Evolutionary conservation across 2,113 vertebrate genomes (phyloP).

Genomic region (Saccopteryx bilineata): DNA sequence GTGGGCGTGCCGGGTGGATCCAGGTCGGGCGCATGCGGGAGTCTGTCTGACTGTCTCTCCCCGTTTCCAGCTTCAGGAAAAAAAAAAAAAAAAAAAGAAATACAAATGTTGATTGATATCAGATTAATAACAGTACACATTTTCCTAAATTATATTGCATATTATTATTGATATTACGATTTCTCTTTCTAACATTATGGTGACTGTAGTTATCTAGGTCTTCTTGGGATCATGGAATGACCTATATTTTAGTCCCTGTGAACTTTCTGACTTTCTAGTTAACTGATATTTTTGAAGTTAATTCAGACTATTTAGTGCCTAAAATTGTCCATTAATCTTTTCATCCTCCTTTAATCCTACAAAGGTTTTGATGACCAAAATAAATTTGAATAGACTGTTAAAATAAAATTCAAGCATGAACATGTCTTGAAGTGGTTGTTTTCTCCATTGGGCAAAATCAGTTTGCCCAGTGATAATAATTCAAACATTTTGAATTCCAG

Average conservation of each 20-base stretch:
- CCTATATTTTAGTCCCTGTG: background rate
- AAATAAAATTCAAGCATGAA: conserved; percentile 22
- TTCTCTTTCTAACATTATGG: background rate
- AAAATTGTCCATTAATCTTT: background rate
- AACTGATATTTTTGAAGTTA: conserved; percentile 27
- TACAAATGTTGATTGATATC: conserved; percentile 9
- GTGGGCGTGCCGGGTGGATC: too few relatives aligned
- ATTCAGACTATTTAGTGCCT: conserved; percentile 25
- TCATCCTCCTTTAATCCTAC: conserved; percentile 34
- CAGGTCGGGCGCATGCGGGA: too few relatives aligned
- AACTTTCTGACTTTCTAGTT: conserved; percentile 31
- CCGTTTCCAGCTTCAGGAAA: too few relatives aligned
- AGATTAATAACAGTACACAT: background rate
- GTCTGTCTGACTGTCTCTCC: too few relatives aligned
- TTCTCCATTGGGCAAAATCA: background rate
- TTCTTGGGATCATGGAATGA: background rate
- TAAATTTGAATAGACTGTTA: conserved; percentile 41
- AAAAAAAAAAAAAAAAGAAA: too few relatives aligned
- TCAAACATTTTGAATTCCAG: conserved; percentile 32
- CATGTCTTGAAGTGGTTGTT: conserved; percentile 13
- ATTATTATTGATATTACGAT: background rate
- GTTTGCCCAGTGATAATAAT: conserved; percentile 16
- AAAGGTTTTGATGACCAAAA: conserved; percentile 20
- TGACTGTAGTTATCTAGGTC: background rate
- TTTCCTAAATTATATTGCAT: background rate